Evolutionary conservation across 2,797 vertebrate genomes (phyloP), one percentile per base, ranked within the genome.

Genomic region (Pseudomugil gertrudae): DNA sequence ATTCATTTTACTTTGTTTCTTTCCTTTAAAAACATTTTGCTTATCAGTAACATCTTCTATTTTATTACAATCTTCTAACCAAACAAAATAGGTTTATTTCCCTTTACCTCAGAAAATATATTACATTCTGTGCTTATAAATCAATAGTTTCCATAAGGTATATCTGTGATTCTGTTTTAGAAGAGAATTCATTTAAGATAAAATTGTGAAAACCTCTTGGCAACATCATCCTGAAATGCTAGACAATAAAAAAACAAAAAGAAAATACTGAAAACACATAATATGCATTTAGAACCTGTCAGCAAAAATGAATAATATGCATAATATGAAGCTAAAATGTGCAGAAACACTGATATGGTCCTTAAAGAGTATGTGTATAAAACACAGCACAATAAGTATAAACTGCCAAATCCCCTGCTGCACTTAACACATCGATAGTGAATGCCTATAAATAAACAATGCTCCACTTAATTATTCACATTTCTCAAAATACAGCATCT

Each of bases 391-490:
- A 68, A 68, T 86, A 52, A 70, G 51, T 57, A 70, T 65, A 56
- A 67, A 56, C 63, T 74, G 74, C 59, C 55, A 60, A 56, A 78
- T 66, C 30, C 57, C 56, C 64, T 13, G 69, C 66, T 63, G 66
- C 4, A 76, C 70, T 61, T 26, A 73, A 79, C 76, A 81, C 64
- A 63, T 48, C 82, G 66, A 74, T 77, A 67, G 76, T 38, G 17
- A 40, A 50, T 40, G 32, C 56, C 83, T 87, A 90, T 90, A 86
- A 92, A 92, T 90, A 91, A 90, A 87, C 81, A 85, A 90, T 27
- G 72, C 84, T 74, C 62, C 78, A 60, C 83, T 85, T 84, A 84
- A 69, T 74, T 71, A 81, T 87, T 90, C 83, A 63, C 71, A 69
- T 78, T 76, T 69, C 78, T 87, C 63, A 74, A 82, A 88, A 80